Base-by-base conservation (phyloP, 2,113 vertebrate species). In the Mystacornis crossleyi region DNA sequence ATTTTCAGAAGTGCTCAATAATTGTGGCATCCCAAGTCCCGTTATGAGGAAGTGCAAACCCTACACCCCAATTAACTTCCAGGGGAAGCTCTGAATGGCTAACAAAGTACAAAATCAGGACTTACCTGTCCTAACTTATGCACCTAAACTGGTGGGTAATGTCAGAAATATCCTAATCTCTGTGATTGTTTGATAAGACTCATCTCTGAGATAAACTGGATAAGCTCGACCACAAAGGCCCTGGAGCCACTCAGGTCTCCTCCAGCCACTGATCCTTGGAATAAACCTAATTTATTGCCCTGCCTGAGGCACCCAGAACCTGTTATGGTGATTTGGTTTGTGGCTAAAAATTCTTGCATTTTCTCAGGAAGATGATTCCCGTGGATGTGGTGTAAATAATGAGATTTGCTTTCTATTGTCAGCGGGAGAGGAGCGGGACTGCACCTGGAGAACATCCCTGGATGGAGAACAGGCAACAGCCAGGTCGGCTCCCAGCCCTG, bases 271-370 rank as follows among this genome's bases (percentile, higher is more conserved):
- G 74, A 93, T 87, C 81, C 70, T 26, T 57, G n/a, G 70, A 96
- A 80, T 77, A 93, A 81, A 91, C 82, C 70, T 89, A 14, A 21
- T 82, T 95, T 93, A 94, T 91, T 96, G 87, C 85, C 55, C 70
- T 72, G 91, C 95, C 94, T 70, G 33, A 69, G 95, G 95, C 91
- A 88, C 24, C 42, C 74, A 82, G 81, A 95, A 96, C 95, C 94
- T 93, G 95, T 97, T 96, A 95, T 96, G 93, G 40, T 94, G 93
- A 96, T 96, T 57, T 73, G 81, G 74, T 94, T 75, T 31, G 42
- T 96, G 95, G 93, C 84, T 94, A 62, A 95, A 96, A 96, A 85
- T 87, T 50, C 95, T 91, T 95, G 89, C 93, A 88, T 97, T 97
- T 96, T 97, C 96, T 96, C 96, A 95, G 94, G 95, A 96, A 72